Conservation (phyloP, 2,113 vertebrate genomes). For the Puma concolor region DNA sequence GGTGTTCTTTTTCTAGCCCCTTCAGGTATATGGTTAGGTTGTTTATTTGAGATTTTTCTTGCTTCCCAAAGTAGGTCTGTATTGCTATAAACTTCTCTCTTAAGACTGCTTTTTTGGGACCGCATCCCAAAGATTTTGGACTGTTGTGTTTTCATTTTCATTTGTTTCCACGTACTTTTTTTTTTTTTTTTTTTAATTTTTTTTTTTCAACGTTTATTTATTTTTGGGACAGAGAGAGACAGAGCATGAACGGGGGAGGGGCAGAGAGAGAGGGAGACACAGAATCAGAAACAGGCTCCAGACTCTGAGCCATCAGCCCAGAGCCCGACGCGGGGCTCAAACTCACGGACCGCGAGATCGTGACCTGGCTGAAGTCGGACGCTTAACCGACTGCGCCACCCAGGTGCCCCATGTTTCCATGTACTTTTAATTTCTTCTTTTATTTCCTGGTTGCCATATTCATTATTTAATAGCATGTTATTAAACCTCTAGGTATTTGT, state of each 20-base stretch:
- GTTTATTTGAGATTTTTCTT: background rate
- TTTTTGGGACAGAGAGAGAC: too few species aligned
- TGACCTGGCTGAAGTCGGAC: too few species aligned
- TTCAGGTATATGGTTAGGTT: background rate
- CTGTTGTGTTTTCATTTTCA: background rate
- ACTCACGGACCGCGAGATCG: too few species aligned
- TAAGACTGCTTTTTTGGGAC: background rate
- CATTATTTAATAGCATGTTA: background rate
- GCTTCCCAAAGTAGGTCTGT: background rate
- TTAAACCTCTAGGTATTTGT: background rate
- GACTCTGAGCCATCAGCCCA: too few species aligned
- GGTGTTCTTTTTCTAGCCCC: too few species aligned
- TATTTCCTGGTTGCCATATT: background rate
- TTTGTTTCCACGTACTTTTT: background rate
- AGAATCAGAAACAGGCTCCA: too few species aligned
- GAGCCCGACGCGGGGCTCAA: too few species aligned
- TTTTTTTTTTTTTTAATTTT: background rate
- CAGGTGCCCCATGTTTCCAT: too few species aligned
- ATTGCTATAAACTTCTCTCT: background rate
- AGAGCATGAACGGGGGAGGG: too few species aligned
- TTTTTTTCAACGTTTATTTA: too few species aligned
- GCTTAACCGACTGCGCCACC: too few species aligned
- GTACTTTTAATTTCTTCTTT: background rate
- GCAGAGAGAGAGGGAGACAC: too few species aligned
- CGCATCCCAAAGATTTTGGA: background rate